Percentiles rank a stretch among this genome's conserved stretches.
Evolutionary conservation across 1,140 invertebrate genomes (phyloP).

Genomic region (Pseudoatta argentina): DNA sequence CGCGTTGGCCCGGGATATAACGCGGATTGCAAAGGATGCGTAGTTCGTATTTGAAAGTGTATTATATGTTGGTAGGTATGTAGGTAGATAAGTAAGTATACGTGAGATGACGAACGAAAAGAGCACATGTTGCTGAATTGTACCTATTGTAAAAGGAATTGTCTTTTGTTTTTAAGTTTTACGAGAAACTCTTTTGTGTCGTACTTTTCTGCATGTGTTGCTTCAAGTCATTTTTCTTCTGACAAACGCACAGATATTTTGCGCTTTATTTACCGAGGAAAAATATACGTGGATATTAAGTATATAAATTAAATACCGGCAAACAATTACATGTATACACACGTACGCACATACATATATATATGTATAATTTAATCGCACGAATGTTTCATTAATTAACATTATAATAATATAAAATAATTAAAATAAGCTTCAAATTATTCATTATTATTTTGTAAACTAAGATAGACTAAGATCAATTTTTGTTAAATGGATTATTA

Average conservation of each 20-base stretch:
- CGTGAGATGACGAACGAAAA: neutral
- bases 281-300: neutral
- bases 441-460: neutral
- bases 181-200: slow-evolving; percentile 12
- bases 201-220: slow-evolving; percentile 16
- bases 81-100: neutral
- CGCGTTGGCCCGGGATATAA: slow-evolving; percentile 31
- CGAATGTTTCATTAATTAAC: too few relatives aligned
- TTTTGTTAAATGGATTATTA: slow-evolving; percentile 14
- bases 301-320: neutral
- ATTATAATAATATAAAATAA: too few relatives aligned
- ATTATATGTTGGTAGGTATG: neutral
- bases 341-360: too few relatives aligned
- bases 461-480: neutral
- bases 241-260: slow-evolving; percentile 28
- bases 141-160: slow-evolving; percentile 44
- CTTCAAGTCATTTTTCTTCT: slow-evolving; percentile 16
- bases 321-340: too few relatives aligned
- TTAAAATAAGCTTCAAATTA: neutral
- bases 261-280: neutral
- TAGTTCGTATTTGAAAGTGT: slow-evolving; percentile 22
- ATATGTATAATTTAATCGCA: too few relatives aligned
- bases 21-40: slow-evolving; percentile 45
- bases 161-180: slow-evolving; percentile 40
- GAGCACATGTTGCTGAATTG: slow-evolving; percentile 27